Conservation (phyloP, 2,888 invertebrate species). For the Tinea pellionella region DNA sequence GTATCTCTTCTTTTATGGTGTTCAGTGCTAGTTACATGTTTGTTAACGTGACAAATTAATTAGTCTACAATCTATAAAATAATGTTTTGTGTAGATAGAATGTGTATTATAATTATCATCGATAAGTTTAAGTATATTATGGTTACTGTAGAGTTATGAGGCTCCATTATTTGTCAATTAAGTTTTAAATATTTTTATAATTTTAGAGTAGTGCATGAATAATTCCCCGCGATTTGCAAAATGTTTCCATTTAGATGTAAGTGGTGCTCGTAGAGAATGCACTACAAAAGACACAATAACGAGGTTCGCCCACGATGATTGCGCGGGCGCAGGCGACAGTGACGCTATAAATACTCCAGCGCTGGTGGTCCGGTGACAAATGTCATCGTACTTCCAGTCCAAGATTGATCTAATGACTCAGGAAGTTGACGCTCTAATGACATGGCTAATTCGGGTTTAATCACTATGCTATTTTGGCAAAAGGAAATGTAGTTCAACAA, state of each 20-base stretch:
- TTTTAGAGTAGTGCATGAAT: too few relatives aligned
- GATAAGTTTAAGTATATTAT: too few relatives aligned
- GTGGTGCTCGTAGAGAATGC: background rate
- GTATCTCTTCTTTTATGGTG: background rate
- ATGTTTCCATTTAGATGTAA: background rate
- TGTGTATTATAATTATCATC: too few relatives aligned
- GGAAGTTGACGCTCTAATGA: slow-evolving; percentile 54
- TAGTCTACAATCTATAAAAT: background rate
- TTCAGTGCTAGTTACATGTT: slow-evolving; percentile 6
- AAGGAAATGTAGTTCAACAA: background rate
- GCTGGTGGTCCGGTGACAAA: slow-evolving; percentile 67
- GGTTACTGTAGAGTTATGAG: too few relatives aligned
- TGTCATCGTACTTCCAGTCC: slow-evolving; percentile 50
- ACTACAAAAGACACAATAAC: background rate
- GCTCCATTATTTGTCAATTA: too few relatives aligned
- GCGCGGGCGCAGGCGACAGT: slow-evolving; percentile 22
- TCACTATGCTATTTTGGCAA: background rate
- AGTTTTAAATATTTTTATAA: too few relatives aligned
- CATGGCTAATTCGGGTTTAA: slow-evolving; percentile 41
- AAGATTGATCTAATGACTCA: slow-evolving; percentile 58
- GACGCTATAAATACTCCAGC: slow-evolving; percentile 62
- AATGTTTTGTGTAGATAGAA: too few relatives aligned
- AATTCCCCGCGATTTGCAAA: background rate
- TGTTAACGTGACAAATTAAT: slow-evolving; percentile 22
- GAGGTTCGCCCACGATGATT: slow-evolving; percentile 5